These are phyloP conservation scores for Pomatorhinus ruficollis DNA, from an alignment of 2,113 vertebrate genomes.

Conservation along the genomic window DNA sequence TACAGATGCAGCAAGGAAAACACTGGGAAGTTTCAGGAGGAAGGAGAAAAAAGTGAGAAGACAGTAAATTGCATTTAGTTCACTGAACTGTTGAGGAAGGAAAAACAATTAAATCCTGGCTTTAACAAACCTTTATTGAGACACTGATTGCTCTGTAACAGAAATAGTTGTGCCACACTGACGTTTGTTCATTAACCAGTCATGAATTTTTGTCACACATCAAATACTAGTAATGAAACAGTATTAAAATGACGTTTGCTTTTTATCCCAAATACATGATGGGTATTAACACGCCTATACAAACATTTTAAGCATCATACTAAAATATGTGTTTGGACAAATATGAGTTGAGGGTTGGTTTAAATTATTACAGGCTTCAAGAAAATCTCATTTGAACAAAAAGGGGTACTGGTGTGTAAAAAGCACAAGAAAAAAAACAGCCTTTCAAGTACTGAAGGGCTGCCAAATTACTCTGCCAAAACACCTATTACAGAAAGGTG, in stretches of 20 bases:
- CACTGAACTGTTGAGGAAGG: constrained; percentile 46
- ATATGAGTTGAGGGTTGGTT: background rate
- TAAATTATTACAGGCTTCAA: background rate
- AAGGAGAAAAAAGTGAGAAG: constrained; percentile 21
- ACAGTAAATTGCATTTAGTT: constrained; percentile 28
- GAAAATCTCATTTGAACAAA: background rate
- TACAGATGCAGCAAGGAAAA: background rate
- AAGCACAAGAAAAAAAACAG: background rate
- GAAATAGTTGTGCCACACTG: background rate
- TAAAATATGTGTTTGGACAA: background rate
- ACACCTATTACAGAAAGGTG: background rate
- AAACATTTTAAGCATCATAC: constrained; percentile 14
- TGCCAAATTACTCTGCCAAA: constrained; percentile 23
- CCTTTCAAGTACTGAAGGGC: background rate
- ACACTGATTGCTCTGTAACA: constrained; percentile 30
- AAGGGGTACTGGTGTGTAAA: background rate
- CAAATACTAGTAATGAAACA: constrained; percentile 39
- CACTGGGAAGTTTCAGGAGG: background rate
- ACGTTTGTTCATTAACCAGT: constrained; percentile 34
- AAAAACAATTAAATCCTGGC: constrained; percentile 16
- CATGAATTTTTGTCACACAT: constrained; percentile 30
- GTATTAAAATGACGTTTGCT: constrained; percentile 8
- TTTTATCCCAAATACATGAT: background rate
- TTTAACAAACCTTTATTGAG: constrained; percentile 58
- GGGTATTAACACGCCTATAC: background rate